Base-by-base conservation (phyloP, 2,797 vertebrate species). In the Sparidentex hasta region DNA sequence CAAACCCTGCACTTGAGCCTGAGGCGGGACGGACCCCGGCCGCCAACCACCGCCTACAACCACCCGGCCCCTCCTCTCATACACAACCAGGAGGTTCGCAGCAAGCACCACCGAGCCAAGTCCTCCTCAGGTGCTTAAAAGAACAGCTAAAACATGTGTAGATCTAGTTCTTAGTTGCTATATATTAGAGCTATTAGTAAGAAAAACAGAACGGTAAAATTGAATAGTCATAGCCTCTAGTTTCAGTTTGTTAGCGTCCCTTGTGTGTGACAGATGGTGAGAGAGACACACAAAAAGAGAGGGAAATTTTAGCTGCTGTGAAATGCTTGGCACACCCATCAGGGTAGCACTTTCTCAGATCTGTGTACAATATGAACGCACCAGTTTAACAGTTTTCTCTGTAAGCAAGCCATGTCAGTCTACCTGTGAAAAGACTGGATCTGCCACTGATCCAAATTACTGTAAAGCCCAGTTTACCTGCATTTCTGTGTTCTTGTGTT, bases 41-140 rank as follows among this genome's bases (percentile, higher is more conserved):
- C 82, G 5, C 52, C 73, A 25, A 63, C 69, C 29, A 0, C 80
- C 88, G 91, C 51, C 83, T 91, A 72, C 87, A 89, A 77, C 79
- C 29, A 51, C 89, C 4, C 78, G 85, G 2, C 90, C 85, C 81
- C 87, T 91, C 74, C 67, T 25, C 51, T 50, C 50, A 71, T 58
- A 66, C 79, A 50, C 21, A 41, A 52, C 56, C 95, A 92, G 64
- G 96, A 97, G 58, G 94, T 94, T 85, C 91, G 95, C 77, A 90
- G 96, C 90, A 96, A 92, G 81, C 96, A 97, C 80, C 96, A 96
- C 27, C 92, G 90, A 66, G 96, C 97, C 90, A 97, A 93, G 80
- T 93, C 96, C 13, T 93, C 96, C 65, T 96, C 96, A 91, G 98
- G 98, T 99, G 94, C 91, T 65, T 80, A 18, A 29, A 66, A 38